Evolutionary conservation across 2,113 vertebrate genomes (phyloP).

Genomic region (Elanoides forficatus): DNA sequence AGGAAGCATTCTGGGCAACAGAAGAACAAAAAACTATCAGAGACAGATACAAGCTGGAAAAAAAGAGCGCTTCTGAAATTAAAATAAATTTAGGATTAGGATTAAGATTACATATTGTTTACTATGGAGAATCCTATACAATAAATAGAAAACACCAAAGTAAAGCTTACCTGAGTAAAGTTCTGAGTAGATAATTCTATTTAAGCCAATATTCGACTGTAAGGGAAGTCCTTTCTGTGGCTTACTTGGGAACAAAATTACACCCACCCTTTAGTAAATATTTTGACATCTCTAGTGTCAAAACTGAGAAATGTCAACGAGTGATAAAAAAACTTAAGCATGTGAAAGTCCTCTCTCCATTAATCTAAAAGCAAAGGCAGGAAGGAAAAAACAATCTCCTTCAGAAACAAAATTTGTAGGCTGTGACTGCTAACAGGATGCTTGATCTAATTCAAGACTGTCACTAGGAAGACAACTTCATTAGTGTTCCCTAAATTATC

Average conservation of each 20-base stretch:
- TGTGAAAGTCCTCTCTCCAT: background rate
- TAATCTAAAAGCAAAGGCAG: background rate
- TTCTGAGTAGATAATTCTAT: background rate
- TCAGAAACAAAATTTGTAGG: background rate
- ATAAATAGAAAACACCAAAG: background rate
- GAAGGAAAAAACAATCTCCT: constrained; percentile 40
- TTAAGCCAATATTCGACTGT: background rate
- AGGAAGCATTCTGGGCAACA: background rate
- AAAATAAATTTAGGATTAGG: background rate
- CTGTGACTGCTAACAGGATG: constrained; percentile 32
- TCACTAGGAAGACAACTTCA: background rate
- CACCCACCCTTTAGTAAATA: background rate
- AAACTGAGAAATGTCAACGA: background rate
- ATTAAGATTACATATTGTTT: background rate
- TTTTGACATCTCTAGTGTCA: constrained; percentile 11
- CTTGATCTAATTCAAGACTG: background rate
- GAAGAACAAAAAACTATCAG: background rate
- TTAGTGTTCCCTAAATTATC: background rate
- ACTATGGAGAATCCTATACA: background rate
- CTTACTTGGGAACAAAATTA: background rate
- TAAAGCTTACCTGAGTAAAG: background rate
- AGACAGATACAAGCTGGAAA: background rate
- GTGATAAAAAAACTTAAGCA: background rate
- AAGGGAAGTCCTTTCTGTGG: background rate
- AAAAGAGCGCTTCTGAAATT: background rate